These are phyloP conservation scores for Phalloptychus januarius DNA, from an alignment of 2,797 vertebrate species.

Conservation along the genomic window DNA sequence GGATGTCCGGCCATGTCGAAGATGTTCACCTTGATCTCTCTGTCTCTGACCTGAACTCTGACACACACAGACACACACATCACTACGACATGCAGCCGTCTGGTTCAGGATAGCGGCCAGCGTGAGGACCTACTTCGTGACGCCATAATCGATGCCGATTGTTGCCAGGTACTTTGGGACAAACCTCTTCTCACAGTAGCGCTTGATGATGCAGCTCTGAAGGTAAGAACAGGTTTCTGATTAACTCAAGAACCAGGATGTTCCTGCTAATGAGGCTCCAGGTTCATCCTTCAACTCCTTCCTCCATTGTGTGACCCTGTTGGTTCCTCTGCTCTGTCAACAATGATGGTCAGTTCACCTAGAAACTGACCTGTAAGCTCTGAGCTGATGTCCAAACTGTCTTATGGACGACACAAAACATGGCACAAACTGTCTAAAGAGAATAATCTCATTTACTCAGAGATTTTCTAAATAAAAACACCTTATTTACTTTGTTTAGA, in stretches of 20 bases:
- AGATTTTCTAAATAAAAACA: not conserved
- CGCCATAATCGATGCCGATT: constrained; percentile 96
- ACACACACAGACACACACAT: constrained; percentile 11
- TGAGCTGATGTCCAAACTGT: not conserved
- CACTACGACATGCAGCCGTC: not conserved
- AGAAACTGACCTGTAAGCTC: not conserved
- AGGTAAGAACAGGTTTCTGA: not conserved
- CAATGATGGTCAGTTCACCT: not conserved
- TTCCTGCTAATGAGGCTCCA: not conserved
- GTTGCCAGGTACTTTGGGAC: constrained; percentile 95
- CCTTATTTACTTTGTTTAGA: not conserved
- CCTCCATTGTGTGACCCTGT: not conserved
- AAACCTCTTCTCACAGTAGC: constrained; percentile 96
- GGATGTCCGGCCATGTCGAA: constrained; percentile 98
- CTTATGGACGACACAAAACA: too few relatives aligned
- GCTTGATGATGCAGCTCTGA: constrained; percentile 97
- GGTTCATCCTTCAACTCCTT: not conserved
- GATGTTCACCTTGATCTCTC: constrained; percentile 98
- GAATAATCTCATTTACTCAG: not conserved
- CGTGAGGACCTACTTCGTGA: constrained; percentile 88
- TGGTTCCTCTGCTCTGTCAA: not conserved
- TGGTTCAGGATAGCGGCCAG: too few relatives aligned
- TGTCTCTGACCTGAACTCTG: constrained; percentile 92
- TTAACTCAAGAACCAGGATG: not conserved
- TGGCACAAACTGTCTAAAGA: not conserved